These are phyloP conservation scores for Mallateleia sp. DNA, from an alignment of 2,888 invertebrate genomes.

Conservation along the genomic window DNA sequence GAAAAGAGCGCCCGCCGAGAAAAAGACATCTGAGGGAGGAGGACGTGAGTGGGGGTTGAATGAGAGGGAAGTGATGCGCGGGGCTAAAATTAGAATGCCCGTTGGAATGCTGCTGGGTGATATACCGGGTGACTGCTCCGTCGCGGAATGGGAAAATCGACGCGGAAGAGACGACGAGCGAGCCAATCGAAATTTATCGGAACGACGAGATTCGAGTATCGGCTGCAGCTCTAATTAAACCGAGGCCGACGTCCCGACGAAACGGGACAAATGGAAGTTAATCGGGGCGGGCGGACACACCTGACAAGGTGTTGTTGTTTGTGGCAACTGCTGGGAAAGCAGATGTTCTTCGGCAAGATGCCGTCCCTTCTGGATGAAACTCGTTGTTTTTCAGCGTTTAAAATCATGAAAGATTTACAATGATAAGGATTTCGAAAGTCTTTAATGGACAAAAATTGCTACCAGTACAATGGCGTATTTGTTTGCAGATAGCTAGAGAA, in stretches of 20 bases:
- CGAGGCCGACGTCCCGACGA: background rate
- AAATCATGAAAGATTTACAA: too few species aligned
- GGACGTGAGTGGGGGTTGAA: constrained; percentile 39
- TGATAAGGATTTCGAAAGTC: too few species aligned
- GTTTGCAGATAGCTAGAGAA: too few species aligned
- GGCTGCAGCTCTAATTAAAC: background rate
- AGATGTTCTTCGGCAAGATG: background rate
- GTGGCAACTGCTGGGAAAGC: background rate
- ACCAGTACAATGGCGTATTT: too few species aligned
- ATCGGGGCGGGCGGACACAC: background rate
- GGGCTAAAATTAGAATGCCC: constrained; percentile 81
- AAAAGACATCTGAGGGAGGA: too few species aligned
- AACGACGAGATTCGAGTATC: background rate
- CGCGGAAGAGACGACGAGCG: constrained; percentile 40
- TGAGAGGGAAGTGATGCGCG: constrained; percentile 71
- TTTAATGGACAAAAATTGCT: too few species aligned
- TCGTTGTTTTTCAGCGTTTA: too few species aligned
- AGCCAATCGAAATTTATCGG: background rate
- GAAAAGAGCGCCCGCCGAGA: too few species aligned
- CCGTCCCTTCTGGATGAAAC: too few species aligned
- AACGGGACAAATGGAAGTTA: background rate
- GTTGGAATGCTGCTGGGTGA: constrained; percentile 76
- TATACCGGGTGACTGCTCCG: constrained; percentile 65
- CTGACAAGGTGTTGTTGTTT: background rate
- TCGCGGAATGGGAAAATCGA: constrained; percentile 35